These are phyloP conservation scores for Pelmatolapia mariae DNA, from an alignment of 2,113 vertebrate genomes.

Conservation along the genomic window DNA sequence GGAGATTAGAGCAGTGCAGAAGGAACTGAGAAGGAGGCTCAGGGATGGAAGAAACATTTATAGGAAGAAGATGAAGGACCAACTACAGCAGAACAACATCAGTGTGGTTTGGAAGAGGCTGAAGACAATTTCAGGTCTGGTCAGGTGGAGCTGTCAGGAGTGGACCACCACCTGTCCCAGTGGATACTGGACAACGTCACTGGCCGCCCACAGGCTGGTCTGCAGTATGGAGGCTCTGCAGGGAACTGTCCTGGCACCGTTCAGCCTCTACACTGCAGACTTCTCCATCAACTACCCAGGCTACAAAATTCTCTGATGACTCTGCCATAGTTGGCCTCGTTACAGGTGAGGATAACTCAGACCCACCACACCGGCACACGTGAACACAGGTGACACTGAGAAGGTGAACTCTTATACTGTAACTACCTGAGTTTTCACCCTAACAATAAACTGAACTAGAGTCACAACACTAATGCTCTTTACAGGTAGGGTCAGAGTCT, in stretches of 20 bases:
- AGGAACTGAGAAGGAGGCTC: not conserved
- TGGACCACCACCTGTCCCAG: not conserved
- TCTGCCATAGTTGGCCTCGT: not conserved
- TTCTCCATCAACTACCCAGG: not conserved
- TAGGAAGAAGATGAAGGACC: not conserved
- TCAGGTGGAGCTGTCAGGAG: not conserved
- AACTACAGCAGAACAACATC: not conserved
- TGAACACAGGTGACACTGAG: not conserved
- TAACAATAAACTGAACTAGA: not conserved
- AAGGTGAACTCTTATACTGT: not conserved
- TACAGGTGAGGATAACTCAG: not conserved
- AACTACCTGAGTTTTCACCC: not conserved
- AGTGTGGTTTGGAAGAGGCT: not conserved
- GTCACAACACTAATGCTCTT: not conserved
- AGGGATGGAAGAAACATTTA: not conserved
- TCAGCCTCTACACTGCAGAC: not conserved
- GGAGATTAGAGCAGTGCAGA: not conserved
- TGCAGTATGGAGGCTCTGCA: not conserved
- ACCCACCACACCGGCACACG: fast-evolving
- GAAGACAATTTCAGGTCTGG: not conserved
- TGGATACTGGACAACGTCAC: fast-evolving
- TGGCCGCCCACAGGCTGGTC: fast-evolving
- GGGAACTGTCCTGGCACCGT: not conserved
- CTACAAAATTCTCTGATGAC: not conserved
- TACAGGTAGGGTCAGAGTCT: not conserved